Percentiles rank a stretch among this genome's conserved stretches.
These are phyloP conservation scores for Pelochelys cantorii DNA, from an alignment of 2,797 vertebrate species.

Conservation along the genomic window DNA sequence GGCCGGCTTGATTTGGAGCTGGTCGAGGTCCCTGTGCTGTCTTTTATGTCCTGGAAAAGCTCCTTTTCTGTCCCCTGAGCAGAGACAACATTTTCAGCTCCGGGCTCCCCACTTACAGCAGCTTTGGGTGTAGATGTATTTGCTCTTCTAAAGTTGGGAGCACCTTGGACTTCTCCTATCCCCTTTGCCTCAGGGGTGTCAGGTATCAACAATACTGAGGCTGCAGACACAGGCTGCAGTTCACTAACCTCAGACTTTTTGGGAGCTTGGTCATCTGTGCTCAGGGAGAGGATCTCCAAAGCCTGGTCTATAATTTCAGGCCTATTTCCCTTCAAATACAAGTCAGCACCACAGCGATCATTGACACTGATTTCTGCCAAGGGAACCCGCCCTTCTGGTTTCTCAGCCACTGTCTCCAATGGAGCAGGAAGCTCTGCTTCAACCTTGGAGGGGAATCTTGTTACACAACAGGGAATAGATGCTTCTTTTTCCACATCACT, in stretches of 20 bases:
- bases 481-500: neutral
- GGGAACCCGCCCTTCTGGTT: neutral
- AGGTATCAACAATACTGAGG: neutral
- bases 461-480: fast-evolving
- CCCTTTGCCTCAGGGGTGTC: conserved; percentile 1
- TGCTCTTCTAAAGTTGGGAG: conserved; percentile 43
- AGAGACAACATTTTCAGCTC: fast-evolving
- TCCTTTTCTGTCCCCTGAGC: neutral
- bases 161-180: neutral
- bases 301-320: fast-evolving
- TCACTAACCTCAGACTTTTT: fast-evolving
- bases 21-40: fast-evolving
- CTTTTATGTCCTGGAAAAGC: neutral
- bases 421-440: fast-evolving
- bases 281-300: fast-evolving
- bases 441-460: fast-evolving
- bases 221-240: neutral
- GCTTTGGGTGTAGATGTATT: conserved; percentile 35
- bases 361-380: conserved; percentile 64
- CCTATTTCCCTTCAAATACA: neutral
- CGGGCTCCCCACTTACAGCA: neutral
- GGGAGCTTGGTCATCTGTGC: neutral
- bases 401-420: neutral
- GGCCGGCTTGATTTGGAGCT: neutral
- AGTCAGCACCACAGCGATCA: conserved; percentile 72